phyloP scores from a whole-genome alignment of 2,797 vertebrate genomes.

The Anguilla marmorata region DNA sequence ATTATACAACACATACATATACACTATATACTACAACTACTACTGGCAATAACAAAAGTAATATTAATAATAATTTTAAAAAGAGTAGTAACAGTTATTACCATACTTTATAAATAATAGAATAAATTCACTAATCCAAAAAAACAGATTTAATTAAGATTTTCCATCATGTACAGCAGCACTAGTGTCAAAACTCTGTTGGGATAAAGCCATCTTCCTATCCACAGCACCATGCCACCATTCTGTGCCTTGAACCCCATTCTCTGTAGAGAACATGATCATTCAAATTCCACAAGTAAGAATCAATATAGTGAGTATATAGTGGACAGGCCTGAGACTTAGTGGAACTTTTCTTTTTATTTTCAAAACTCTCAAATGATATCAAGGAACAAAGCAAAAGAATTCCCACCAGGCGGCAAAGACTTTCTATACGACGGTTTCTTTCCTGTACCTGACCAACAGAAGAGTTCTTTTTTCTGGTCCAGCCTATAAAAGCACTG shows the following conservation, averaged over 20 bases:
- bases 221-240: background rate
- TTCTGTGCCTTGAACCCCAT: background rate
- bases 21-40: too few relatives aligned
- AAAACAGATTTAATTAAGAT: background rate
- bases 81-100: background rate
- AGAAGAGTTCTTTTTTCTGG: background rate
- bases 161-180: background rate
- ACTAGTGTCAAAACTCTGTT: background rate
- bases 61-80: too few relatives aligned
- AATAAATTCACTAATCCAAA: background rate
- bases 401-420: background rate
- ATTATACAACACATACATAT: background rate
- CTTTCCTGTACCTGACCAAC: background rate
- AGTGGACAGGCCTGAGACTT: background rate
- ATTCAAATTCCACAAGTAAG: background rate
- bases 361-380: background rate
- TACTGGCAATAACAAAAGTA: too few relatives aligned
- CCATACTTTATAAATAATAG: too few relatives aligned
- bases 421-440: background rate
- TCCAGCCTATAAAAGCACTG: background rate
- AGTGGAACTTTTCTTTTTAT: background rate
- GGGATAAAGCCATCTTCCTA: background rate
- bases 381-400: background rate
- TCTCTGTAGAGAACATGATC: background rate
- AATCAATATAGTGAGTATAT: background rate